These are phyloP conservation scores for Sebastes aleutianus DNA, from an alignment of 2,797 vertebrate species.

Conservation along the genomic window DNA sequence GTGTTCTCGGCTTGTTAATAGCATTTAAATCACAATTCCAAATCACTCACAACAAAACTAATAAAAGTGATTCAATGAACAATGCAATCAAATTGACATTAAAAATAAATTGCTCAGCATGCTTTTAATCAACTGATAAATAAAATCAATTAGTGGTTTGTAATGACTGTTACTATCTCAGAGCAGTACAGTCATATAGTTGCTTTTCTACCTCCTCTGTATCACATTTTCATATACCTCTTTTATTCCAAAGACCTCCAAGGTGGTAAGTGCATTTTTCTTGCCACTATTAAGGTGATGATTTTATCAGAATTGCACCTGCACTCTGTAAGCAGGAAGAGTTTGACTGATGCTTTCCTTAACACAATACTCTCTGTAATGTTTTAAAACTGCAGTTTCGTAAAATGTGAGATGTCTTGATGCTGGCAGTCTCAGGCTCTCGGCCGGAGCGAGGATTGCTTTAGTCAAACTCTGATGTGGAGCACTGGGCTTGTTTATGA, in stretches of 20 bases:
- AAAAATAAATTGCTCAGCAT: constrained; percentile 22
- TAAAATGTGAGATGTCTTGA: neutral
- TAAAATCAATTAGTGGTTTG: constrained; percentile 12
- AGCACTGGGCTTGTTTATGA: constrained; percentile 47
- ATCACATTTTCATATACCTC: constrained; percentile 36
- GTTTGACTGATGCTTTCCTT: constrained; percentile 65
- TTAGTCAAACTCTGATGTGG: constrained; percentile 69
- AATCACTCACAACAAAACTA: neutral
- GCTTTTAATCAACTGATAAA: constrained; percentile 31
- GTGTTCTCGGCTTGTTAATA: constrained; percentile 23
- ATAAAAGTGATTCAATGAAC: neutral
- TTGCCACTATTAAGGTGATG: constrained; percentile 7
- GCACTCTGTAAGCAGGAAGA: constrained; percentile 55
- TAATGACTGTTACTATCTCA: constrained; percentile 2
- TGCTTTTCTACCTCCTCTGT: constrained; percentile 42
- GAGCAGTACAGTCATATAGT: constrained; percentile 28
- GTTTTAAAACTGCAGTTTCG: constrained; percentile 3
- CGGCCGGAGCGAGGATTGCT: constrained; percentile 17
- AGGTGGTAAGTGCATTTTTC: constrained; percentile 75
- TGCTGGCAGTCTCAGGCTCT: constrained; percentile 3
- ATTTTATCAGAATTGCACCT: constrained; percentile 37
- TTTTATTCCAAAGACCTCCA: constrained; percentile 72
- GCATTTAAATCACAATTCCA: constrained; percentile 17
- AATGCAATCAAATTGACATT: constrained; percentile 4
- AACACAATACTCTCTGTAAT: neutral